A percentile compares a stretch with the other conserved stretches of the same genome.
phyloP scores from a whole-genome alignment of 64 coral and sea anemone species.

The Actinia tenebrosa region DNA sequence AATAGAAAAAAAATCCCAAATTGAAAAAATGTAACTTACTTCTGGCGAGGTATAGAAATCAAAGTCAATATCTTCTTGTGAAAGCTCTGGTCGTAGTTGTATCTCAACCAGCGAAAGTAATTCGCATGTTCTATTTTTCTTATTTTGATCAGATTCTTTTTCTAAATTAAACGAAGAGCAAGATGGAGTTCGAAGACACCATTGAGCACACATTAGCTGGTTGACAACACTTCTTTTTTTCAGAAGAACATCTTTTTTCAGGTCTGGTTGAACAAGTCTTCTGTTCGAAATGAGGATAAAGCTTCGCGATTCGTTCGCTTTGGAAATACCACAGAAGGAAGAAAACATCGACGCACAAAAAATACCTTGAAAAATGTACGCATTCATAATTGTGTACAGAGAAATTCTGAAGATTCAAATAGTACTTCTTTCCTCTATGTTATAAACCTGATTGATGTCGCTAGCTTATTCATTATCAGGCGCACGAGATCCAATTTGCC shows the following conservation, averaged over 20 bases:
- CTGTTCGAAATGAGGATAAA: neutral
- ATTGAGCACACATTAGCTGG: neutral
- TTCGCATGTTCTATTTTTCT: neutral
- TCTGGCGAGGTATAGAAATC: neutral
- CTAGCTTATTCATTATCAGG: too few relatives aligned
- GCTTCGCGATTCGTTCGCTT: neutral
- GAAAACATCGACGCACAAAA: neutral
- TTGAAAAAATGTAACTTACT: neutral
- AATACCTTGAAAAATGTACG: too few relatives aligned
- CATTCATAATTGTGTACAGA: too few relatives aligned
- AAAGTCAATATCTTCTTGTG: neutral
- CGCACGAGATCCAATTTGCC: too few relatives aligned
- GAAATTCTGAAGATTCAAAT: too few relatives aligned
- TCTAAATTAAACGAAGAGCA: conserved; percentile 7
- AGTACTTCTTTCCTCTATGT: too few relatives aligned
- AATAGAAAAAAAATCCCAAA: too few relatives aligned
- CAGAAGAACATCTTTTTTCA: neutral
- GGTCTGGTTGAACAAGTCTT: neutral
- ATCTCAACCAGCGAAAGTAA: neutral
- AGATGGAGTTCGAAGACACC: neutral
- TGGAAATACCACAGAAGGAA: neutral
- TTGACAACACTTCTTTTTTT: neutral
- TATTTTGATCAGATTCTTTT: neutral
- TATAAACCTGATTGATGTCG: too few relatives aligned
- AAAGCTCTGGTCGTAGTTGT: neutral